These are phyloP conservation scores for Philotrypesis tridentata DNA, from an alignment of 1,140 invertebrate genomes.

Conservation along the genomic window DNA sequence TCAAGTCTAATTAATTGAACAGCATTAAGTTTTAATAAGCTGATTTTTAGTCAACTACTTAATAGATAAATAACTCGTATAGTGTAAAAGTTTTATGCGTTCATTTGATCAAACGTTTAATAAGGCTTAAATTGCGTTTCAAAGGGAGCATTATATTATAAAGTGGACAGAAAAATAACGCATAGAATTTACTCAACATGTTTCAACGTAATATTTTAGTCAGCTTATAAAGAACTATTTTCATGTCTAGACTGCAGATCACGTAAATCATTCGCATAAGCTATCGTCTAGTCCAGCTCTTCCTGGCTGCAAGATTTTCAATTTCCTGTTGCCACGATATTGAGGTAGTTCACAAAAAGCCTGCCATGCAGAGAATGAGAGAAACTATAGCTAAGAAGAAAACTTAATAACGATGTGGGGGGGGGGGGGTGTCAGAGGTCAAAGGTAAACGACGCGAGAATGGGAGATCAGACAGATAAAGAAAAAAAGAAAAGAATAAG, in stretches of 20 bases:
- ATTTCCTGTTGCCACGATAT: not conserved
- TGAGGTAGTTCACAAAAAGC: not conserved
- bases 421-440: not conserved
- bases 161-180: no score
- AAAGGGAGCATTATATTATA: not conserved
- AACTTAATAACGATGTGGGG: slow-evolving; percentile 37
- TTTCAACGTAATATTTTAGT: no score
- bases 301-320: not conserved
- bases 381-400: not conserved
- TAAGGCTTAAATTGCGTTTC: not conserved
- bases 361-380: not conserved
- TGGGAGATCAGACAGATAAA: not conserved
- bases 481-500: not conserved
- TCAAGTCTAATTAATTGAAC: no score
- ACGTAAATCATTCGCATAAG: no score
- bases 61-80: no score
- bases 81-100: not conserved
- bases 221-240: no score
- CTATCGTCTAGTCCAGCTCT: no score
- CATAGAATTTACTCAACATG: no score
- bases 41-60: not conserved
- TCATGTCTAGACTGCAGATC: no score
- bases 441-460: not conserved
- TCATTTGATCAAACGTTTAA: not conserved
- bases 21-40: not conserved